Base-by-base conservation (phyloP, 2,888 invertebrate species). In the Eupithecia abbreviata region DNA sequence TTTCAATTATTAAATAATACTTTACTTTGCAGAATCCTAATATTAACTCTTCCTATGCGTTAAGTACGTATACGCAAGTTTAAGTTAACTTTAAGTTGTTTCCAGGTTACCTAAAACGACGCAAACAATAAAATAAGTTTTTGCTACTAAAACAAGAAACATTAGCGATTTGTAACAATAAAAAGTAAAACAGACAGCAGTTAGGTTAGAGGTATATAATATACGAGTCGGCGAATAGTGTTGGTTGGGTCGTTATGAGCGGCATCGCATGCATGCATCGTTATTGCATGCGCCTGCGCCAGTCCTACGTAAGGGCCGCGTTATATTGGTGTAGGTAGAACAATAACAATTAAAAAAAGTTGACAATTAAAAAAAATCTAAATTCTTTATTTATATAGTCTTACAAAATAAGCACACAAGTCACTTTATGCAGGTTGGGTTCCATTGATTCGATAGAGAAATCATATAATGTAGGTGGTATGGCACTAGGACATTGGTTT, bases 231-330 rank as follows among this genome's bases (percentile, higher is more conserved):
- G 73, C 71, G 62, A 69, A 76, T 75, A 72, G 69, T 74, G 73
- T 70, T 73, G 66, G 74, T 68, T 68, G 62, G 70, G 72, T 75
- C 76, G 74, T 71, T 70, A 75, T 74, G 75, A 77, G 74, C 70
- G 74, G 79, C 71, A 77, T 80, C 79, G 79, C 76, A 80, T 79
- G 81, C 67, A 79, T 74, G 79, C 80, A 73, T 72, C 77, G 79
- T 76, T 77, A 78, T 81, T 73, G 77, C 80, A 81, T 80, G 80
- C 81, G 80, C 80, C 73, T 70, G 79, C 81, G 79, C 77, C 3
- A 73, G 47, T 62, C 62, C 73, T 68, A 70, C 62, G 51, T 73
- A 62, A 79, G 68, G 79, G 72, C 5, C 41, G 30, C 62, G 45
- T 74, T 71, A 79, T 65, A 75, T 42, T 67, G 58, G 55, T 62